Base-by-base conservation (phyloP, 2,797 vertebrate species). In the Melanotaenia parkinsoni region DNA sequence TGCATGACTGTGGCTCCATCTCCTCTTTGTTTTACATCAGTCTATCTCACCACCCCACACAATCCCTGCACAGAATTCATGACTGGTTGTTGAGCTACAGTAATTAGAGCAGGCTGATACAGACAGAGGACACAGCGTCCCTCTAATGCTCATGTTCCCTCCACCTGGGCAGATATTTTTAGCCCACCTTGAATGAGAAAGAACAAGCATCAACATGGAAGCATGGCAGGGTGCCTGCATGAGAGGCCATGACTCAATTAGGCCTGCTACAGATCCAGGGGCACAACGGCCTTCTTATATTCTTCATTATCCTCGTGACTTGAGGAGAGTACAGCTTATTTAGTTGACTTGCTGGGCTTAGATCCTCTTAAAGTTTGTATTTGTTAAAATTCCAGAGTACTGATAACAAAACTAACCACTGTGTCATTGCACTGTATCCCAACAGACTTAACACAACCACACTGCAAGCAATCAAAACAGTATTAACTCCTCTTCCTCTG, bases 121-220 rank as follows among this genome's bases (percentile, higher is more conserved):
- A 81, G 88, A 84, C 86, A 91, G 88, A 94, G 93, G 93, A 93
- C 93, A 91, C 84, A 65, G 82, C 58, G 93, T 91, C 86, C 92
- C 77, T 86, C 81, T 76, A 85, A 80, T 73, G 80, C 87, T 90
- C 77, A 62, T 86, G 86, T 79, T 89, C 87, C 67, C 85, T 87
- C 88, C 89, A 93, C 93, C 92, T 93, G 90, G 91, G 61, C 80
- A 63, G 88, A 87, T 94, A 94, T 94, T 93, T 94, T 89, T 94
- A 94, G 90, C 83, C 85, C 87, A 90, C 89, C 87, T 91, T 91
- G 88, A 80, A 85, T 84, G 88, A 78, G 82, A 74, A 72, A 79
- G 83, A 89, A 72, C 82, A 77, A 83, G 75, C 78, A 83, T 88
- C 81, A 83, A 86, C 86, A 85, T 82, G 86, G 84, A 66, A 71